These are phyloP conservation scores for Drosophila mettleri DNA, from an alignment of 2,888 invertebrate species.

Conservation along the genomic window DNA sequence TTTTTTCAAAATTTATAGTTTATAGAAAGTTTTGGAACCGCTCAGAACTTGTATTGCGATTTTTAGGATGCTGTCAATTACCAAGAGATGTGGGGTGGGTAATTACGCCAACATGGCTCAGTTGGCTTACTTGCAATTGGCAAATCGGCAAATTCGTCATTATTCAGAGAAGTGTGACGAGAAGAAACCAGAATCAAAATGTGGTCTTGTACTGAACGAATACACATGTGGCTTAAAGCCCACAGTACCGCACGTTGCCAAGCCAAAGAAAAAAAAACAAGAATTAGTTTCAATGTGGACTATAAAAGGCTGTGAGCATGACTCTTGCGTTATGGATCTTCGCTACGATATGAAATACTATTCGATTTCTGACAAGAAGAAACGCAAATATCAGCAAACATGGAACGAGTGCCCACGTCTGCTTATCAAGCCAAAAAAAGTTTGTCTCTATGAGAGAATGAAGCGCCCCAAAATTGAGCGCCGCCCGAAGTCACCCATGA, in stretches of 20 bases:
- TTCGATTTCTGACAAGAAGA: constrained; percentile 49
- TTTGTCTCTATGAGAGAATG: constrained; percentile 42
- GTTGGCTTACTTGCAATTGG: not conserved
- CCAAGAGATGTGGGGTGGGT: not conserved
- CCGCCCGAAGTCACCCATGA: constrained; percentile 4
- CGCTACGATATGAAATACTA: constrained; percentile 67
- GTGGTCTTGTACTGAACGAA: constrained; percentile 22
- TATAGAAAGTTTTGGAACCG: not conserved
- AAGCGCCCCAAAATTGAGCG: constrained; percentile 32
- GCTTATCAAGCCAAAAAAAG: constrained; percentile 46
- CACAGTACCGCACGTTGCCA: not conserved
- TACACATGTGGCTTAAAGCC: constrained; percentile 24
- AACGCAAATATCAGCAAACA: constrained; percentile 66
- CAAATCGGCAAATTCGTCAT: constrained; percentile 8
- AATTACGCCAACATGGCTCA: not conserved
- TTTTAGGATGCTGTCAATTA: constrained; percentile 9
- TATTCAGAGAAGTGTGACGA: constrained; percentile 17
- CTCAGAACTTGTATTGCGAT: not conserved
- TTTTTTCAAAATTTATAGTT: constrained; percentile 4
- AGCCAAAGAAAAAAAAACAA: not conserved
- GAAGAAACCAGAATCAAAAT: constrained; percentile 10
- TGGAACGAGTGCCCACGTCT: constrained; percentile 67
- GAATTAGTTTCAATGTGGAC: constrained; percentile 44
- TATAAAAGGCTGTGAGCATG: constrained; percentile 21
- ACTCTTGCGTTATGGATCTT: constrained; percentile 31